These are phyloP conservation scores for Sebastes schlegelii DNA, from an alignment of 2,113 vertebrate genomes.

Conservation along the genomic window DNA sequence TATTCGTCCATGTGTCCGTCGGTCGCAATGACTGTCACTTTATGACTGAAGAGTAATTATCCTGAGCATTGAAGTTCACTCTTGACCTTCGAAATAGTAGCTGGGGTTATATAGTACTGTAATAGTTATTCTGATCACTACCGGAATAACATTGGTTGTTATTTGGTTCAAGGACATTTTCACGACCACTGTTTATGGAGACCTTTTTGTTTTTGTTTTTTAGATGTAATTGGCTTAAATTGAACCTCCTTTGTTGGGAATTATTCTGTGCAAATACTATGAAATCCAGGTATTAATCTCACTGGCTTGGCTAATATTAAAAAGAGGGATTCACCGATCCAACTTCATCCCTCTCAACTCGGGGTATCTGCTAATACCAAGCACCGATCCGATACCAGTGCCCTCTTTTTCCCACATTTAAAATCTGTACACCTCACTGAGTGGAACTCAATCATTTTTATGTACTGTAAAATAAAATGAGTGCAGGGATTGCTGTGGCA, in stretches of 20 bases:
- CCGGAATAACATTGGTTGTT: not conserved
- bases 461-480: constrained; percentile 8
- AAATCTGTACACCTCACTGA: not conserved
- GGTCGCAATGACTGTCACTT: not conserved
- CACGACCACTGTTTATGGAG: not conserved
- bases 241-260: not conserved
- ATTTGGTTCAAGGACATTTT: not conserved
- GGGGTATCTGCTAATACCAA: constrained; percentile 24
- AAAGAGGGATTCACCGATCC: constrained; percentile 14
- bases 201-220: not conserved
- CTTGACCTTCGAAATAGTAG: not conserved
- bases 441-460: not conserved
- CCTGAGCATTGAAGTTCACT: not conserved
- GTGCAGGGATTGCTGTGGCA: not conserved
- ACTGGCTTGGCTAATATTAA: not conserved
- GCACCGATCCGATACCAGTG: not conserved
- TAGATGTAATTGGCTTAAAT: not conserved
- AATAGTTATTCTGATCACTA: not conserved
- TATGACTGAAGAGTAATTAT: not conserved
- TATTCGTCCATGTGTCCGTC: not conserved
- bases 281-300: constrained; percentile 36
- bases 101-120: not conserved
- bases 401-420: not conserved
- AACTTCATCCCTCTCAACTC: constrained; percentile 18
- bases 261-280: constrained; percentile 30